Evolutionary conservation across 1,140 invertebrate species (phyloP).

Genomic region (Caenorhabditis latens): DNA sequence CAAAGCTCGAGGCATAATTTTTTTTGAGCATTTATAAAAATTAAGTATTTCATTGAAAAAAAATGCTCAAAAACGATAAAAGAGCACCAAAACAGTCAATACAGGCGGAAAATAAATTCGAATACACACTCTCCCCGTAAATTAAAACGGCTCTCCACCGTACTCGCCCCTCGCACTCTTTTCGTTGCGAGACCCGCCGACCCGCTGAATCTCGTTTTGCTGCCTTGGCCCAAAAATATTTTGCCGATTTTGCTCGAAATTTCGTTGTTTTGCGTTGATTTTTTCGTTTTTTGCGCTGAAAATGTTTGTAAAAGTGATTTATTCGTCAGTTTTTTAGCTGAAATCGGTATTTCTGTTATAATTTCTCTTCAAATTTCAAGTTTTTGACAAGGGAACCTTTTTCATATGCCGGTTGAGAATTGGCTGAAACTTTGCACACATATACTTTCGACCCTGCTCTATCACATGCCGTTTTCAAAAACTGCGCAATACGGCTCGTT

Average conservation of each 20-base stretch:
- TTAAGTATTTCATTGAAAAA: neutral
- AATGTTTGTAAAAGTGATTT: neutral
- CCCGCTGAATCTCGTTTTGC: neutral
- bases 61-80: neutral
- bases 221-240: neutral
- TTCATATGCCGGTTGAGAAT: too few species aligned
- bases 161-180: neutral
- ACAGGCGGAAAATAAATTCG: conserved; percentile 24
- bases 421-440: too few species aligned
- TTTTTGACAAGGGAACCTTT: too few species aligned
- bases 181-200: conserved; percentile 17
- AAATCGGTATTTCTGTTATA: neutral
- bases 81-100: neutral
- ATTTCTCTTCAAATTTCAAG: too few species aligned
- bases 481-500: too few species aligned
- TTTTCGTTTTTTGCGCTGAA: conserved; percentile 5
- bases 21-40: neutral
- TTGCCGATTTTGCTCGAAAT: neutral
- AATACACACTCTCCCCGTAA: neutral
- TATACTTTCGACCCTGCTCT: too few species aligned
- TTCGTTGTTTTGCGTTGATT: neutral
- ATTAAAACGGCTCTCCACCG: conserved; percentile 27
- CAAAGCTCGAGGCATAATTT: too few species aligned
- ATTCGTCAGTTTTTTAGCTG: neutral
- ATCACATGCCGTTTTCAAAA: too few species aligned